A percentile compares a stretch with the other conserved stretches of the same genome.
Evolutionary conservation across 2,797 vertebrate genomes (phyloP).

Genomic region (Rhinophrynus dorsalis): DNA sequence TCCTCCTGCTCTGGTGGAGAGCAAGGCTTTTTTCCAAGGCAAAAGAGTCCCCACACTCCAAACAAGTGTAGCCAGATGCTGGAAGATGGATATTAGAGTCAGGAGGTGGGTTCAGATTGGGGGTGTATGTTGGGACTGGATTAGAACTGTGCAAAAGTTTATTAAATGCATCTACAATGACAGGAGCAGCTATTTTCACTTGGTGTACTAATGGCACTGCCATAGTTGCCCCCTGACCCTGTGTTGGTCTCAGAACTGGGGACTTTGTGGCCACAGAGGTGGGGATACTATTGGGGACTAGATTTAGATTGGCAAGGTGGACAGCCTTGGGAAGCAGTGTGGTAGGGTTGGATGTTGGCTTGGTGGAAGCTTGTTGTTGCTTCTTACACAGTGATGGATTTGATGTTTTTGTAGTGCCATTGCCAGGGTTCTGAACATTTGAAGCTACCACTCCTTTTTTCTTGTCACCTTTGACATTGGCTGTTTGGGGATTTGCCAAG

Average conservation of each 20-base stretch:
- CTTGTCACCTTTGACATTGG: slow-evolving; percentile 61
- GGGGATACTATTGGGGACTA: slow-evolving; percentile 93
- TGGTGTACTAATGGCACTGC: slow-evolving; percentile 93
- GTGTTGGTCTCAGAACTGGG: slow-evolving; percentile 69
- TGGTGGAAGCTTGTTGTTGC: slow-evolving; percentile 57
- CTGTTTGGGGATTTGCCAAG: slow-evolving; percentile 53
- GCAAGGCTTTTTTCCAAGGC: slow-evolving; percentile 88
- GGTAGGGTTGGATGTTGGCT: slow-evolving; percentile 49
- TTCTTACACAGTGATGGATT: slow-evolving; percentile 61
- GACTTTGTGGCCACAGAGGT: slow-evolving; percentile 84
- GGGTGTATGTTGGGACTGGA: slow-evolving; percentile 88
- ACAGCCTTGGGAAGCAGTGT: slow-evolving; percentile 91
- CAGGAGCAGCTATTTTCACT: slow-evolving; percentile 79
- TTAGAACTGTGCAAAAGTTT: slow-evolving; percentile 87
- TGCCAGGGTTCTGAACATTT: slow-evolving; percentile 55
- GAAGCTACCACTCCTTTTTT: slow-evolving; percentile 50
- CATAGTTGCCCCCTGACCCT: slow-evolving; percentile 71
- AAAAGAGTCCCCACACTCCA: slow-evolving; percentile 94
- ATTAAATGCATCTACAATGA: slow-evolving; percentile 82
- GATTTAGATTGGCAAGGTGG: slow-evolving; percentile 94
- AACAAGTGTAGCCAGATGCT: slow-evolving; percentile 85
- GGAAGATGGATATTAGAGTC: slow-evolving; percentile 85
- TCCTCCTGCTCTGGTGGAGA: slow-evolving; percentile 86
- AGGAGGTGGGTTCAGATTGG: slow-evolving; percentile 85
- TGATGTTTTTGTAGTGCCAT: slow-evolving; percentile 59